Conservation (phyloP, 2,113 vertebrate species). For the Poeciliopsis retropinna region DNA sequence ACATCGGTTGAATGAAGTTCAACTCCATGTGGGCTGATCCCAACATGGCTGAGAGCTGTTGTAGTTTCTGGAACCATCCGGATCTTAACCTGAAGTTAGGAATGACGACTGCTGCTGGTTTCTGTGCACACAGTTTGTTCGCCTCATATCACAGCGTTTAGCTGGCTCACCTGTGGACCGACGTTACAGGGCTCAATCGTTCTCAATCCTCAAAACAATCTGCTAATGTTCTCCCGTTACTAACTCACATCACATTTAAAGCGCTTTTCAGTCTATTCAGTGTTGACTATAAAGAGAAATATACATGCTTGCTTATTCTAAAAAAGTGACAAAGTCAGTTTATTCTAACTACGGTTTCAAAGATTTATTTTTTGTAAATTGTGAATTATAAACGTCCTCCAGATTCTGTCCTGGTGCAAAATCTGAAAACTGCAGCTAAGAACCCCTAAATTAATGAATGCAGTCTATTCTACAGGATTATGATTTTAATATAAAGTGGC, state of each 20-base stretch:
- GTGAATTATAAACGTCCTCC: no score
- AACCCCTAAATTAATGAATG: slow-evolving; percentile 19
- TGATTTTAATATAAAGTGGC: not conserved
- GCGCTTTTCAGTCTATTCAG: not conserved
- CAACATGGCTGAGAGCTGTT: slow-evolving; percentile 6
- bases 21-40: not conserved
- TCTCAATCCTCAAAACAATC: slow-evolving; percentile 10
- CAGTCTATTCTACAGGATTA: not conserved
- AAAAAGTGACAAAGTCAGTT: not conserved
- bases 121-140: not conserved
- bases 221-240: not conserved
- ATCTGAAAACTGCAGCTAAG: not conserved
- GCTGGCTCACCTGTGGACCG: not conserved
- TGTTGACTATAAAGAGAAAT: slow-evolving; percentile 8
- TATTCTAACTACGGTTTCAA: not conserved
- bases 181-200: not conserved
- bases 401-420: not conserved
- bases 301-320: not conserved
- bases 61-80: slow-evolving; percentile 6
- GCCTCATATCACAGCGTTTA: not conserved
- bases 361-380: not conserved
- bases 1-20: slow-evolving; percentile 8
- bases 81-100: not conserved
- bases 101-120: slow-evolving; percentile 6
- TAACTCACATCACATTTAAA: not conserved